phyloP scores from a whole-genome alignment of 2,113 vertebrate genomes.

The Pedionomus torquatus region DNA sequence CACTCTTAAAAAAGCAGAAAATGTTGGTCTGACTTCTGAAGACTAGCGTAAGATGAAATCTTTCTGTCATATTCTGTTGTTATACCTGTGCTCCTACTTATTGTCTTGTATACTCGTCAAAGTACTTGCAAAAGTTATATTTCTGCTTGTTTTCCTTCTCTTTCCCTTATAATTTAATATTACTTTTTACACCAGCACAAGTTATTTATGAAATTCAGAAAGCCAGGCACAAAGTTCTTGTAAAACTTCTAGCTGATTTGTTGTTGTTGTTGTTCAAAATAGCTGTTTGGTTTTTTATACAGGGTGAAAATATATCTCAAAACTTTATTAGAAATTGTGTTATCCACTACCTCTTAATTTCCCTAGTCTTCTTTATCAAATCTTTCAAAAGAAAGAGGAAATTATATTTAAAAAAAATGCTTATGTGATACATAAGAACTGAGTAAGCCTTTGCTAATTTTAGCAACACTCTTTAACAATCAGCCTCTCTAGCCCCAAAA shows the following conservation, averaged over 20 bases:
- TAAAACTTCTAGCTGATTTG: neutral
- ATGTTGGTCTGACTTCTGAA: neutral
- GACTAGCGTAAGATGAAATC: neutral
- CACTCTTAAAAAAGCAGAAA: neutral
- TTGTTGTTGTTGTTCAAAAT: neutral
- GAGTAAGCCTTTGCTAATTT: neutral
- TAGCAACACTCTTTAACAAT: neutral
- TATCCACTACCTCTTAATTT: neutral
- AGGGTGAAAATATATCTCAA: neutral
- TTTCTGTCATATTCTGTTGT: neutral
- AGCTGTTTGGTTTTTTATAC: neutral
- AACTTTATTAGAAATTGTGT: neutral
- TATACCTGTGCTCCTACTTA: neutral
- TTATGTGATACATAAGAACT: neutral
- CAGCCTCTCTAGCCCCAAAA: neutral
- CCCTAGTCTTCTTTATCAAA: neutral
- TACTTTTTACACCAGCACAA: neutral
- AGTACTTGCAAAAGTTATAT: neutral
- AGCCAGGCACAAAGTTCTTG: neutral
- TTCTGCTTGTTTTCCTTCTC: neutral
- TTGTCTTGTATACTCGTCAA: accelerated
- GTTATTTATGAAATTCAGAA: neutral
- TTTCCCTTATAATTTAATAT: neutral
- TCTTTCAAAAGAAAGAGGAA: neutral
- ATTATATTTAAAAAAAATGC: neutral